Percentiles rank a stretch among this genome's conserved stretches.
Conservation (phyloP, 2,113 vertebrate species). For the Hemiscyllium ocellatum region DNA sequence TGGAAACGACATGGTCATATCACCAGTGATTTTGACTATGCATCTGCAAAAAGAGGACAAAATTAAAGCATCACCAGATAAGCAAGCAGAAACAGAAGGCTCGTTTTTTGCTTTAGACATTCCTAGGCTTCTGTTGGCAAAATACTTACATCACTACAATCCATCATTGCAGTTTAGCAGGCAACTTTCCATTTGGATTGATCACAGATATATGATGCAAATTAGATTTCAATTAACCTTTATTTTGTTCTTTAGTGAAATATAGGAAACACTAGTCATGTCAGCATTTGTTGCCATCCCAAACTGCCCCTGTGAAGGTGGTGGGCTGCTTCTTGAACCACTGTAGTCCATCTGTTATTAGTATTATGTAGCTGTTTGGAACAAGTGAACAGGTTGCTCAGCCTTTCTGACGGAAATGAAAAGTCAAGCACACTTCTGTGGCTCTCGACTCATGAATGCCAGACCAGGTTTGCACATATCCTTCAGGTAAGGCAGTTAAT, state of each 20-base stretch:
- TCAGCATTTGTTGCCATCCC: no score
- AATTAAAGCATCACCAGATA: slow-evolving; percentile 6
- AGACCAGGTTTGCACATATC: no score
- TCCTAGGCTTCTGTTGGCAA: neutral
- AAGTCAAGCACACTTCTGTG: no score
- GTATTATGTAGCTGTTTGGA: no score
- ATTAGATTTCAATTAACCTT: neutral
- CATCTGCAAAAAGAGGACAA: slow-evolving; percentile 60
- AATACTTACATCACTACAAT: neutral
- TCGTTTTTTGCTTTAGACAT: neutral
- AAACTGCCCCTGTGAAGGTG: no score
- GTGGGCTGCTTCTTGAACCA: no score
- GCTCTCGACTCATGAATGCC: no score
- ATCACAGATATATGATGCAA: neutral
- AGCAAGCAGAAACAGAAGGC: neutral
- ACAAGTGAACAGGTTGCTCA: no score
- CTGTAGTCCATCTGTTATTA: no score
- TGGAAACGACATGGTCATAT: slow-evolving; percentile 94
- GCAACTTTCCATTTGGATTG: neutral
- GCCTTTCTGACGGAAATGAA: no score
- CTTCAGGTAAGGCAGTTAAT: no score
- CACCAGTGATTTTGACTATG: slow-evolving; percentile 96
- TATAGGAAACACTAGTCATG: no score
- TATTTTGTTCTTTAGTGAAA: neutral
- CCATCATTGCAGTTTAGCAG: neutral